Evolutionary conservation across 2,797 vertebrate genomes (phyloP).

Genomic region (Carduelis carduelis): DNA sequence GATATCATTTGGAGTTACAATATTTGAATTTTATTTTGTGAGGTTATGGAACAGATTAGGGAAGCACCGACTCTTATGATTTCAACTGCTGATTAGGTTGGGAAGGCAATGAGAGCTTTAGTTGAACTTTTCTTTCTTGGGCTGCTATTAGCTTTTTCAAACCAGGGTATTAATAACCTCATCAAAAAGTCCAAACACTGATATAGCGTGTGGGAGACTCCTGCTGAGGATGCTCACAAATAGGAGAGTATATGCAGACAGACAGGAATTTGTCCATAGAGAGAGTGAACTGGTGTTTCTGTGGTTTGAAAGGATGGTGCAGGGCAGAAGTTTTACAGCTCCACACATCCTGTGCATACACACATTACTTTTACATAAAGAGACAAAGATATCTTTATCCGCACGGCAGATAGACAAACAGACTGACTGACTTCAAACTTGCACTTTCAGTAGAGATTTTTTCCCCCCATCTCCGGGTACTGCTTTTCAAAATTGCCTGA

Average conservation of each 20-base stretch:
- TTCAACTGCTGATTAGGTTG: slow-evolving; percentile 26
- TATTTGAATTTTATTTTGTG: slow-evolving; percentile 39
- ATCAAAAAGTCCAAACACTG: slow-evolving; percentile 55
- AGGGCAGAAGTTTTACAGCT: slow-evolving; percentile 43
- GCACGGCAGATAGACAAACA: slow-evolving; percentile 67
- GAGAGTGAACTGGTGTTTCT: slow-evolving; percentile 38
- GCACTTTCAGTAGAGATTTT: slow-evolving; percentile 73
- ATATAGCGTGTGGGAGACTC: slow-evolving; percentile 42
- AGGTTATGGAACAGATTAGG: background rate
- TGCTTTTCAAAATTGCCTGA: slow-evolving; percentile 95
- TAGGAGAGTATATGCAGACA: slow-evolving; percentile 13
- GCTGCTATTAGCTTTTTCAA: slow-evolving; percentile 59
- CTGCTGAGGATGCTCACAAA: slow-evolving; percentile 62
- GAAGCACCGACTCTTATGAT: background rate
- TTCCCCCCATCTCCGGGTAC: slow-evolving; percentile 84
- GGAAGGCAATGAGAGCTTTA: slow-evolving; percentile 37
- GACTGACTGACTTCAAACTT: slow-evolving; percentile 81
- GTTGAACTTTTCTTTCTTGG: slow-evolving; percentile 54
- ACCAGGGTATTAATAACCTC: slow-evolving; percentile 37
- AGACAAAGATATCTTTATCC: slow-evolving; percentile 78
- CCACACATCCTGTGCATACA: slow-evolving; percentile 54
- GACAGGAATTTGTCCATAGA: slow-evolving; percentile 49
- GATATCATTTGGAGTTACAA: background rate
- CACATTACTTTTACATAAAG: slow-evolving; percentile 51
- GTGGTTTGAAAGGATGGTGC: slow-evolving; percentile 14